These are phyloP conservation scores for Leiothrix lutea DNA, from an alignment of 2,113 vertebrate genomes.

Conservation along the genomic window DNA sequence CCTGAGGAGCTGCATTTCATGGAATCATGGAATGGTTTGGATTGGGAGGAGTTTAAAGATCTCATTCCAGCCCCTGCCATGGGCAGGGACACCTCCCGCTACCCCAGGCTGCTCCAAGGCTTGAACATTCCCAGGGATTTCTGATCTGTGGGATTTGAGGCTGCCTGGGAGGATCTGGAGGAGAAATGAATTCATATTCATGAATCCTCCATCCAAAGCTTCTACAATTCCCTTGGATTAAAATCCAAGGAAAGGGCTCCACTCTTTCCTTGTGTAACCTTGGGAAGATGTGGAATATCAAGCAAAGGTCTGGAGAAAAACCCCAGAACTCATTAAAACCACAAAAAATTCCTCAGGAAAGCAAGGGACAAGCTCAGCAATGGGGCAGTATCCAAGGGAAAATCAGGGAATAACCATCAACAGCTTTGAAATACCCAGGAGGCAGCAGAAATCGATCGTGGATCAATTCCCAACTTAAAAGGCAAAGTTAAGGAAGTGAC, in stretches of 20 bases:
- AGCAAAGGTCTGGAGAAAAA: neutral
- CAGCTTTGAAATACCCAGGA: neutral
- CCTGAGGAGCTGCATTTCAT: neutral
- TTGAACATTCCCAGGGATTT: neutral
- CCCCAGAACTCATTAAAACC: neutral
- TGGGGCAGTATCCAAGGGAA: neutral
- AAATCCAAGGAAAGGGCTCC: neutral
- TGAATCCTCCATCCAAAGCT: neutral
- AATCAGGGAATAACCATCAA: neutral
- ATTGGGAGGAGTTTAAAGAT: neutral
- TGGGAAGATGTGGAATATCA: neutral
- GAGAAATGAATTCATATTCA: neutral
- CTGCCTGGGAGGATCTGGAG: neutral
- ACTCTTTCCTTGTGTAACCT: neutral
- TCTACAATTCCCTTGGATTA: too few relatives aligned
- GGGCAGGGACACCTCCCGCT: neutral
- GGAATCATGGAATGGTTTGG: neutral
- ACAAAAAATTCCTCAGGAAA: neutral
- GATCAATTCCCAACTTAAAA: neutral
- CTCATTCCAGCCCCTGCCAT: too few relatives aligned
- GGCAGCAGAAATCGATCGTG: fast-evolving
- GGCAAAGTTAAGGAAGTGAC: neutral
- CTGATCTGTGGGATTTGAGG: neutral
- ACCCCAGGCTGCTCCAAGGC: neutral
- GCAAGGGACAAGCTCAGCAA: neutral